phyloP scores from a whole-genome alignment of 2,113 vertebrate genomes.

The Gallinago media region DNA sequence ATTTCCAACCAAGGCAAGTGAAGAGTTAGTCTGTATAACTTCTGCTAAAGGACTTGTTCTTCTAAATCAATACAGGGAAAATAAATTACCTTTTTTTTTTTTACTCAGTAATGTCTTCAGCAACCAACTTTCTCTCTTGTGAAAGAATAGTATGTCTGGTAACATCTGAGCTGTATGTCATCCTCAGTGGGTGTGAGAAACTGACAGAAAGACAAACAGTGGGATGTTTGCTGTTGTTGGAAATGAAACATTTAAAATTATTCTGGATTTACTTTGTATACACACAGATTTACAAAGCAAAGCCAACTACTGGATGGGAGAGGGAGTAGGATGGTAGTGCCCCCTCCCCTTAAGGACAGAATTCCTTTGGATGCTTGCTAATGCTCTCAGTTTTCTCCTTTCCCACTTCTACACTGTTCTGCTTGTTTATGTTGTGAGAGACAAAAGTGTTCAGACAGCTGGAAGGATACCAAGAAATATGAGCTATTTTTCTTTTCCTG shows the following conservation, averaged over 20 bases:
- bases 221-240: background rate
- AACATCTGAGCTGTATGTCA: background rate
- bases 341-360: fast-evolving
- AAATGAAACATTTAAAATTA: background rate
- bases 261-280: background rate
- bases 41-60: background rate
- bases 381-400: background rate
- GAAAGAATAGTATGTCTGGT: background rate
- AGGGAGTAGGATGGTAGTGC: fast-evolving
- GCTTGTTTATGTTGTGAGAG: background rate
- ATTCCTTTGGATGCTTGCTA: background rate
- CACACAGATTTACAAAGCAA: background rate
- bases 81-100: background rate
- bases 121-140: background rate
- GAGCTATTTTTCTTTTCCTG: background rate
- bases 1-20: background rate
- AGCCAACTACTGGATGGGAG: background rate
- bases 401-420: background rate
- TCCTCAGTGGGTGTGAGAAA: background rate
- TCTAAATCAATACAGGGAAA: background rate
- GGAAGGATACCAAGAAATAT: background rate
- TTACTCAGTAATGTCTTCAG: background rate
- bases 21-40: background rate
- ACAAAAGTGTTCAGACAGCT: background rate
- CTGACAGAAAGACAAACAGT: background rate